Evolutionary conservation across 2,113 vertebrate genomes (phyloP).

Genomic region (Channa maculata): DNA sequence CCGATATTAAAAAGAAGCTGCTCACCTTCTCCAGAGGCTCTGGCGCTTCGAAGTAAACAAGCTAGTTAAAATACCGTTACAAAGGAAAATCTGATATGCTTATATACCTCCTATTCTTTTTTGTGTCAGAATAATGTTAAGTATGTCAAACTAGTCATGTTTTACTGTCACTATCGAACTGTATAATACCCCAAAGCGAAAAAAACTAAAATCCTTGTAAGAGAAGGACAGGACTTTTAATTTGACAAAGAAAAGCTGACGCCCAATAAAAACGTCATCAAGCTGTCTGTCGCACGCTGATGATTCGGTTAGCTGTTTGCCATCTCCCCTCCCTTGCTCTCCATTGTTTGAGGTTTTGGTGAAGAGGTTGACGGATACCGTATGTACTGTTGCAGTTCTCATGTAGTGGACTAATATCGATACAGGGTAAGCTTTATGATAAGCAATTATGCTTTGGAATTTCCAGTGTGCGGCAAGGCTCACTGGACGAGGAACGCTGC

Average conservation of each 20-base stretch:
- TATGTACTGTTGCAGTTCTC: constrained; percentile 8
- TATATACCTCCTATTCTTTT: not conserved
- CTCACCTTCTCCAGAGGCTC: constrained; percentile 48
- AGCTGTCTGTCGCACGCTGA: constrained; percentile 16
- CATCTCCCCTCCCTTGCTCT: constrained; percentile 16
- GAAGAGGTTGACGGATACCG: constrained; percentile 1
- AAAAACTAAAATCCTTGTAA: not conserved
- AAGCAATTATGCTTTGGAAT: not conserved
- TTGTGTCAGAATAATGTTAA: fast-evolving
- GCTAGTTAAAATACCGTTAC: constrained; percentile 38
- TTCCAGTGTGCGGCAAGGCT: fast-evolving
- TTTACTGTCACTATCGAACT: not conserved
- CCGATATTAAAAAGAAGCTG: not conserved
- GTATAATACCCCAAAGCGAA: not conserved
- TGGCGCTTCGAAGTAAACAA: constrained; percentile 51
- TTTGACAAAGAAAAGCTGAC: constrained; percentile 70
- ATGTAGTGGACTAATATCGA: constrained; percentile 37
- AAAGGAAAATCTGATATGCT: not conserved
- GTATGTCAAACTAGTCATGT: not conserved
- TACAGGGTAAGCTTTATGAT: constrained; percentile 45
- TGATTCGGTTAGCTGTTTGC: not conserved
- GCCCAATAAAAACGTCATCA: constrained; percentile 41
- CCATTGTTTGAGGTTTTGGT: constrained; percentile 65
- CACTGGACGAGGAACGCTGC: not conserved
- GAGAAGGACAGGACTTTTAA: constrained; percentile 65